Evolutionary conservation across 2,888 invertebrate genomes (phyloP), one percentile per base, ranked within the genome.

Genomic region (Choreutis nemorana): DNA sequence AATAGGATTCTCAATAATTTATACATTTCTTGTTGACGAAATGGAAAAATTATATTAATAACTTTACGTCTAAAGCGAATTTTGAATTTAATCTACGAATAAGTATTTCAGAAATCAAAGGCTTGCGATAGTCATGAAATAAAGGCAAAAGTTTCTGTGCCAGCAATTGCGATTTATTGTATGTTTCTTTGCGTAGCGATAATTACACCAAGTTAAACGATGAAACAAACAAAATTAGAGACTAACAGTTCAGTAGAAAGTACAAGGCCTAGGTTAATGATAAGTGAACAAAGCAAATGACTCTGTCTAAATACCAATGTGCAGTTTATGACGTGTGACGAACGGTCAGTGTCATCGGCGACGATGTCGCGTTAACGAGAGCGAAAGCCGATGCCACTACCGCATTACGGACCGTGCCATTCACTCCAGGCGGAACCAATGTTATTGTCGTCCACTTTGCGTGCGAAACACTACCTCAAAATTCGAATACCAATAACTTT

Each of bases 321-420:
- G 18, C 8, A 6, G 8, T 18, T 6, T 8, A 54, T 52, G 44
- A 48, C 43, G 54, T 59, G 52, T 56, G 51, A 60, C 54, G 53
- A 41, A 39, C 45, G 40, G 35, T 40, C 42, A 36, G 49, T 49
- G 54, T 50, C 50, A 38, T 32, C 39, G 41, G 13, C 26, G n/a
- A 14, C 29, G 32, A 11, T 10, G 23, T 31, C 38, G 34, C 24
- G 22, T 8, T n/a, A n/a, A 30, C 39, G 54, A 61, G 51, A 61
- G 73, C 66, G 75, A 75, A 75, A 75, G 75, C 64, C 44, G 49
- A n/a, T n/a, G n/a, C n/a, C 26, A 26, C 50, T 55, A 48, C 59
- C 56, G 55, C 58, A 52, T 55, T 65, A 65, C 65, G 62, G 63
- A 50, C 44, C 42, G 45, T 55, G 72, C 60, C 71, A 55, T 60